Base-by-base conservation (phyloP, 2,888 invertebrate genomes). In the Loripinus fragilis region DNA sequence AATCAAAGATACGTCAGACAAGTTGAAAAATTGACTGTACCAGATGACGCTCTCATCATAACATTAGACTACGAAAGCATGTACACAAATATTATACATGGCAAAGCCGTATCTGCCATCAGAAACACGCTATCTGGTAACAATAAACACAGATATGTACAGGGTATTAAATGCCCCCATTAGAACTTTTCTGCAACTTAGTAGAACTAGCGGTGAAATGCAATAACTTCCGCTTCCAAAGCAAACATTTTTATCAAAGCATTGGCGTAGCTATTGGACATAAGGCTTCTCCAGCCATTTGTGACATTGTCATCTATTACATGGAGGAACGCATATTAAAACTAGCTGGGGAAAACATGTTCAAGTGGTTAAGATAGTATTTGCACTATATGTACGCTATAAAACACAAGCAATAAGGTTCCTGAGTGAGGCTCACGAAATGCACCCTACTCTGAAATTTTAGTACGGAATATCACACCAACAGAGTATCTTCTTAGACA, bases 51-150 rank as follows among this genome's bases (percentile, higher is more conserved):
- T 8, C n/a, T 60, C 8, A 60, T 60, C 5, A 60, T 60, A 2
- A 60, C 60, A 33, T 33, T 60, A 12, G 60, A 60, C 60, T 60
- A 33, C 20, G 60, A 60, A 33, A n/a, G n/a, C n/a, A n/a, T n/a
- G n/a, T n/a, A n/a, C n/a, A n/a, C n/a, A n/a, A n/a, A n/a, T n/a
- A n/a, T n/a, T 17, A 20, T 60, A 33, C 60, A 60, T 17, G 30
- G 33, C 2, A 17, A 60, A 60, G 30, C 30, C 5, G 17, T 60
- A 2, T 7, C 3, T 3, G 30, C 60, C 10, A 33, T 17, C 5
- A 15, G 30, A 20, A 60, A 33, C 10, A 60, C 60, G 2, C 1
- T 60, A 15, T 3, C 5, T 10, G 8, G 5, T 1, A 33, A 12
- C 5, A 28, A 60, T 20, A 20, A 20, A 33, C 33, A 60, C 17